Conservation (phyloP, 2,888 invertebrate species). For the Cordylochernes scorpioides region DNA sequence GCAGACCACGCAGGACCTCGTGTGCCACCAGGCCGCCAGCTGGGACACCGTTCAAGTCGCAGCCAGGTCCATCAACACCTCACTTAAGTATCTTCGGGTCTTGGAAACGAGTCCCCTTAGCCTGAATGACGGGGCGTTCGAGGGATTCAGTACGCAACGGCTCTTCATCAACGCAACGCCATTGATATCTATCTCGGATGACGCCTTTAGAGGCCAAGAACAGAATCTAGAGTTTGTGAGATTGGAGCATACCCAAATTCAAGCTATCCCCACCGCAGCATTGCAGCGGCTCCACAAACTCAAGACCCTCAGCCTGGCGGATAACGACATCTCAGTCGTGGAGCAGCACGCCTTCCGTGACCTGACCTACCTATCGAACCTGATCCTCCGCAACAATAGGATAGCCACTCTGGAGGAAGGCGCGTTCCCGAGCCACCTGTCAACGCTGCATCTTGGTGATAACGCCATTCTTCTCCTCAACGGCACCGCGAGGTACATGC, state of each 20-base stretch:
- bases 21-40: constrained; percentile 3
- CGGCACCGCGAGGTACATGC: constrained; percentile 16
- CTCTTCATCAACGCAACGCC: no score
- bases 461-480: constrained; percentile 18
- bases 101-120: constrained; percentile 5
- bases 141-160: no score
- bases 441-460: constrained; percentile 18
- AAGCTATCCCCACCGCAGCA: constrained; percentile 5
- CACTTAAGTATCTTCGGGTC: constrained; percentile 1
- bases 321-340: constrained; percentile 4
- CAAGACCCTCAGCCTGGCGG: constrained; percentile 4
- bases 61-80: constrained; percentile 2
- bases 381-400: constrained; percentile 3
- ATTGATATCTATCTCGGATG: no score
- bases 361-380: background rate
- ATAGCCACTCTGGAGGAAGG: constrained; percentile 4
- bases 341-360: background rate
- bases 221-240: constrained; percentile 1
- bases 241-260: constrained; percentile 3
- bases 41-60: constrained; percentile 3
- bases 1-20: constrained; percentile 1
- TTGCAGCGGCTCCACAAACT: constrained; percentile 2
- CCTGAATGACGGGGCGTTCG: constrained; percentile 3
- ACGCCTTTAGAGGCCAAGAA: constrained; percentile 6
- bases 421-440: constrained; percentile 18